phyloP scores from a whole-genome alignment of 2,888 invertebrate genomes.

The Brassicogethes aeneus region DNA sequence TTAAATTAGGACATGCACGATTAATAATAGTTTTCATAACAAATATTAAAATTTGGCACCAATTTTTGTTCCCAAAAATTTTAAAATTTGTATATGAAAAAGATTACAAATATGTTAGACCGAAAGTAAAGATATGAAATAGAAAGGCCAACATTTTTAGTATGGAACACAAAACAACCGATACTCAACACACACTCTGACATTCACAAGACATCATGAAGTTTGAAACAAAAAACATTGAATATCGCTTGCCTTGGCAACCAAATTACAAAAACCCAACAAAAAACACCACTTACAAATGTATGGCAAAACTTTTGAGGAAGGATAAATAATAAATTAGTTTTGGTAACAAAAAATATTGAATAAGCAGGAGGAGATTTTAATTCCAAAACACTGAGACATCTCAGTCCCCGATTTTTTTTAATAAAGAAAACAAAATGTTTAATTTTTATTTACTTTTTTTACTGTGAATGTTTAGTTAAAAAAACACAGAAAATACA shows the following conservation, averaged over 20 bases:
- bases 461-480: background rate
- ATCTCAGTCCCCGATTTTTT: conserved; percentile 33
- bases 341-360: conserved; percentile 25
- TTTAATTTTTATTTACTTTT: conserved; percentile 12
- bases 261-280: conserved; percentile 32
- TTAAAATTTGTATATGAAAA: conserved; percentile 8
- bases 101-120: conserved; percentile 35
- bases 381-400: conserved; percentile 31
- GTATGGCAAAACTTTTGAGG: conserved; percentile 35
- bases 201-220: conserved; percentile 12
- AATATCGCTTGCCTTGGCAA: conserved; percentile 23
- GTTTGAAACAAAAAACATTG: conserved; percentile 10
- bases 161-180: conserved; percentile 21
- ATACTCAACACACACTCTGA: conserved; percentile 18
- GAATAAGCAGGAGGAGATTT: conserved; percentile 27
- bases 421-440: conserved; percentile 38
- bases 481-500: background rate
- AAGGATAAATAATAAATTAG: conserved; percentile 19
- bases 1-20: conserved; percentile 36
- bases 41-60: no score
- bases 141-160: conserved; percentile 42
- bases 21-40: no score
- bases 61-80: no score
- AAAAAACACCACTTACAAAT: conserved; percentile 29
- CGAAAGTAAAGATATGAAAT: conserved; percentile 40